These are phyloP conservation scores for Venturia canescens DNA, from an alignment of 1,140 invertebrate species.

Conservation along the genomic window DNA sequence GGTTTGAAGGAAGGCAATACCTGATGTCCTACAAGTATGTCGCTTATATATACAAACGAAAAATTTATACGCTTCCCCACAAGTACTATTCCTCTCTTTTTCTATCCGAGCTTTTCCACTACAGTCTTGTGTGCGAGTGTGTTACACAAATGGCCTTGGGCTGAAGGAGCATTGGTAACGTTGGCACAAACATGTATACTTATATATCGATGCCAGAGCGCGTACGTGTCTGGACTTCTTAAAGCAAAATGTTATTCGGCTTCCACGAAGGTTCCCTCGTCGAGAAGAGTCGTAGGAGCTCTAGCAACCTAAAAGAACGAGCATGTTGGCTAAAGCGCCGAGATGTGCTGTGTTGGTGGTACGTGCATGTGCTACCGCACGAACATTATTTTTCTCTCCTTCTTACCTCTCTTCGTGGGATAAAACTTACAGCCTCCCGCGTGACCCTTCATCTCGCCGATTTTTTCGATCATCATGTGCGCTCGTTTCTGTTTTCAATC, in stretches of 20 bases:
- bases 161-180: slow-evolving; percentile 19
- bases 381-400: slow-evolving; percentile 41
- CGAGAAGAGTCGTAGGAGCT: slow-evolving; percentile 27
- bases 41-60: slow-evolving; percentile 32
- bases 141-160: slow-evolving; percentile 1
- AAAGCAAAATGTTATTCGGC: slow-evolving; percentile 57
- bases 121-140: not conserved
- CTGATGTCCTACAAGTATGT: slow-evolving; percentile 39
- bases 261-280: slow-evolving; percentile 39
- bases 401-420: slow-evolving; percentile 16
- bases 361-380: slow-evolving; percentile 36
- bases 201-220: slow-evolving; percentile 51
- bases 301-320: slow-evolving; percentile 6
- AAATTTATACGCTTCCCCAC: slow-evolving; percentile 37
- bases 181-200: slow-evolving; percentile 40
- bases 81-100: not conserved
- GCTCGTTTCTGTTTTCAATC: not conserved
- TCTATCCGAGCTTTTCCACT: not conserved
- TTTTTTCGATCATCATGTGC: not conserved
- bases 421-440: slow-evolving; percentile 11
- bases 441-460: slow-evolving; percentile 10
- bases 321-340: not conserved
- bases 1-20: slow-evolving; percentile 32
- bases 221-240: slow-evolving; percentile 55
- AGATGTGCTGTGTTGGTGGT: slow-evolving; percentile 23